Evolutionary conservation across 2,888 invertebrate species (phyloP).

Genomic region (Pegoplata infirma): DNA sequence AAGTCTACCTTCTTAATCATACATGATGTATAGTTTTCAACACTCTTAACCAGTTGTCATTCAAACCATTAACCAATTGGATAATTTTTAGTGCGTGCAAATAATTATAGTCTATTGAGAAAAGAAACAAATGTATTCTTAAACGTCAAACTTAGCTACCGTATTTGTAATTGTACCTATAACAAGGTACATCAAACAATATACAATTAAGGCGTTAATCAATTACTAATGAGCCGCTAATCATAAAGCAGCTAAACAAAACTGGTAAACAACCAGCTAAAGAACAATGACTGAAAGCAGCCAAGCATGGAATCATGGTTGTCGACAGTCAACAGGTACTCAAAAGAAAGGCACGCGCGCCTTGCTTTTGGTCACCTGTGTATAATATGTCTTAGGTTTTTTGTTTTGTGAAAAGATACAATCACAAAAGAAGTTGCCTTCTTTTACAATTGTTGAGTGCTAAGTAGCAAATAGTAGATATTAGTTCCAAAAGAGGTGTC

Average conservation of each 20-base stretch:
- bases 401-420: neutral
- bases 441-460: neutral
- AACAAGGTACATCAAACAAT: conserved; percentile 20
- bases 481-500: conserved; percentile 33
- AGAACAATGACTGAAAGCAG: neutral
- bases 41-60: conserved; percentile 10
- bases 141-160: conserved; percentile 37
- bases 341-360: neutral
- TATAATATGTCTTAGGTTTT: neutral
- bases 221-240: conserved; percentile 67
- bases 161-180: conserved; percentile 1
- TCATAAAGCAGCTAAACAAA: conserved; percentile 64
- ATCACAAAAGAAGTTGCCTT: neutral
- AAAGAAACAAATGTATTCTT: conserved; percentile 31
- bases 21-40: neutral
- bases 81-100: conserved; percentile 61
- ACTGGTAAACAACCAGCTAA: neutral
- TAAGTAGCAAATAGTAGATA: conserved; percentile 2
- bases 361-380: neutral
- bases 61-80: neutral
- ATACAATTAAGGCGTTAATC: conserved; percentile 64
- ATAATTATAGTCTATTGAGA: conserved; percentile 54
- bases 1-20: too few species aligned
- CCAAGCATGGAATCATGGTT: conserved; percentile 5
- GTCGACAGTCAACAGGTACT: neutral